Evolutionary conservation across 2,113 vertebrate species (phyloP), one percentile per base, ranked within the genome.

Genomic region (Trogon surrucura): DNA sequence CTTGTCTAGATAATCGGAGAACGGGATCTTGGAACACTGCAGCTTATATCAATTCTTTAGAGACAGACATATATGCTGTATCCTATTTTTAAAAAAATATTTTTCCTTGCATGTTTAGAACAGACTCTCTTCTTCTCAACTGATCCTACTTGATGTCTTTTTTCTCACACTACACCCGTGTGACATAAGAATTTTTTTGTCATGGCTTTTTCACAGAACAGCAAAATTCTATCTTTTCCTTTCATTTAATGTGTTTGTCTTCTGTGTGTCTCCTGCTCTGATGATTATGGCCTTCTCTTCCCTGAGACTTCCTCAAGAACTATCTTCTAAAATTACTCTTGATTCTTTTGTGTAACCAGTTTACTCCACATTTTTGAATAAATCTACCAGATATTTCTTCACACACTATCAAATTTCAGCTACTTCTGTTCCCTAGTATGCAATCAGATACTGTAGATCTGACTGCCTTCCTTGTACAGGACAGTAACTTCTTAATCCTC

Each of bases 281-380:
- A 16, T 44, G 9, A 27, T 32, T 81, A 30, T 77, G 53, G 61
- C 41, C 29, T 70, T 30, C 25, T 75, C n/a, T 85, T 80, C 62
- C 71, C 65, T 66, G 58, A 71, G 32, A 29, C 34, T 88, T 94
- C 56, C 64, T 72, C 22, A 92, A 87, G 34, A 92, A n/a, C 32
- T 75, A 84, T 91, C 69, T 92, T 83, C 56, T 80, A 83, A 70
- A 94, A 95, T 71, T 92, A 67, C 71, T 83, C 50, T 79, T 73
- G 0, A 0, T 69, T 14, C 19, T 73, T 78, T 56, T 18, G 11
- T 27, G 6, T 44, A 78, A 66, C n/a, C 67, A n/a, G 18, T 66
- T 90, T 72, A 30, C 36, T 77, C 15, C 16, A 7, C 23, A 3
- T 41, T 89, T 74, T 90, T 25, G 44, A 41, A 64, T 56, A 88